Evolutionary conservation across 2,797 vertebrate genomes (phyloP), one percentile per base, ranked within the genome.

Genomic region (Sebastes hubbsi): DNA sequence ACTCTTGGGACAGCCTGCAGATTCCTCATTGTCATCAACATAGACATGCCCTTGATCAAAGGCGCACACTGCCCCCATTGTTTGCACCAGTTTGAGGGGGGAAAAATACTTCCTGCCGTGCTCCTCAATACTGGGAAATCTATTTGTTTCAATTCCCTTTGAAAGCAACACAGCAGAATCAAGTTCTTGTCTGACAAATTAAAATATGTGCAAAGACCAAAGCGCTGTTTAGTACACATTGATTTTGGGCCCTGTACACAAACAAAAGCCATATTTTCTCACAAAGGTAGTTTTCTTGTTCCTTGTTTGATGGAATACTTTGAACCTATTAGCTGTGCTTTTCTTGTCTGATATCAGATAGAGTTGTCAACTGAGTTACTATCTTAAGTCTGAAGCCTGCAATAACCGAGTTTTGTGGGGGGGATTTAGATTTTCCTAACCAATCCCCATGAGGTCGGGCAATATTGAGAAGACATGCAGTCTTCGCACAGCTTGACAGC

Each of bases 11-110:
- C 85, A 78, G 64, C 72, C 81, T 74, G 83, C 64, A 90, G 81
- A 91, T 89, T 86, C 84, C 80, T 91, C 83, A 88, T 92, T 90
- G 87, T 92, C 90, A 93, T 94, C 92, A 90, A 88, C 89, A 77
- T 59, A 86, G 87, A 91, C 58, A 25, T 83, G 88, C 69, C 77
- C 86, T 89, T 92, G 91, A 93, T 95, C 91, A 94, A 92, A 94
- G 84, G 32, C 14, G 20, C 55, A 84, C 81, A 81, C 75, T 86
- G 87, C 81, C 90, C 87, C 81, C 76, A 77, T 85, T 91, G 86
- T 90, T 86, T 90, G 81, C 62, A 78, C 77, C 68, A 42, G 78
- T 88, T 68, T 78, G 75, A 63, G 61, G 72, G 67, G 20, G 59
- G n/a, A 14, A 16, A 25, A 30, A 25, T 27, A 56, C 71, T 82